Percentiles rank a stretch among this genome's conserved stretches.
Conservation (phyloP, 30 jellyfish, hydroid and myxozoan genomes). For the Hydra vulgaris region DNA sequence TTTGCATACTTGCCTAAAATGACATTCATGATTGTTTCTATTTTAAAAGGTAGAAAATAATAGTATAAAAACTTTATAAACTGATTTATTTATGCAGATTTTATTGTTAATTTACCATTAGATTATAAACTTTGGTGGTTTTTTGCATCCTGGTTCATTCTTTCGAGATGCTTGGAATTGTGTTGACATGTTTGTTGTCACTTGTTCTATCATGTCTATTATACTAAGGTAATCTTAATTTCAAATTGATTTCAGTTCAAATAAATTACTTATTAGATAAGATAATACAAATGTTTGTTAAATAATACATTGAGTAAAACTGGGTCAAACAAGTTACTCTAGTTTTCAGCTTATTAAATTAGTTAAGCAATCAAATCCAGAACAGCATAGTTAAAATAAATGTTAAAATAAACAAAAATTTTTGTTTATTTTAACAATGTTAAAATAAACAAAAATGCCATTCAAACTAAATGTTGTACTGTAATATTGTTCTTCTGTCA, state of each 20-base stretch:
- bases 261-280: neutral
- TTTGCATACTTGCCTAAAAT: too few relatives aligned
- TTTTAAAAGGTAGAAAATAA: too few relatives aligned
- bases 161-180: slow-evolving; percentile 77
- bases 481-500: too few relatives aligned
- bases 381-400: too few relatives aligned
- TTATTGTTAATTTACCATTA: neutral
- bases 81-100: too few relatives aligned
- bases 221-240: slow-evolving; percentile 36
- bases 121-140: slow-evolving; percentile 49
- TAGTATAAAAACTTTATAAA: neutral
- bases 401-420: too few relatives aligned
- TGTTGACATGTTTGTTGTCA: slow-evolving; percentile 67
- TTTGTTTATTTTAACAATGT: too few relatives aligned
- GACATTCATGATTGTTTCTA: too few relatives aligned
- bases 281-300: neutral
- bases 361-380: too few relatives aligned
- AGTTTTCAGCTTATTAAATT: too few relatives aligned
- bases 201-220: slow-evolving; percentile 60
- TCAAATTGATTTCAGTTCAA: neutral
- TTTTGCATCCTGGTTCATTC: slow-evolving; percentile 70
- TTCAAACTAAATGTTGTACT: too few relatives aligned
- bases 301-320: neutral
- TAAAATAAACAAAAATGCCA: too few relatives aligned
- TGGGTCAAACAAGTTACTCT: neutral